Conservation (phyloP, 1,140 invertebrate genomes). For the Hylaeus volcanicus region DNA sequence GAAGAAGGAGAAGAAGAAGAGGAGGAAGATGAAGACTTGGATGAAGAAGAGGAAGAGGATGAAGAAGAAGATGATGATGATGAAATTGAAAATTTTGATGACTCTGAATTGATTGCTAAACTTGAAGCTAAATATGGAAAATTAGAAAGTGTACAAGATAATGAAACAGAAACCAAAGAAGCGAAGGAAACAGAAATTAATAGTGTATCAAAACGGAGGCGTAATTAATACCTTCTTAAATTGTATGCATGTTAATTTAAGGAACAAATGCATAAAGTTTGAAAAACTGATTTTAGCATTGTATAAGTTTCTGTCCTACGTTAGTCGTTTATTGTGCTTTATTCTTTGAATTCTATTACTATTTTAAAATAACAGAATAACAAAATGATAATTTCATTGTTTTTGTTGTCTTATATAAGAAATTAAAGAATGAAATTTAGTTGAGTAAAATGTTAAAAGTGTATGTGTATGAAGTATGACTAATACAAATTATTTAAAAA, state of each 20-base stretch:
- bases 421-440: background rate
- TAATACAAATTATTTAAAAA: conserved; percentile 16
- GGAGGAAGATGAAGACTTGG: conserved; percentile 70
- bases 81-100: conserved; percentile 82
- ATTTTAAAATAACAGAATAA: conserved; percentile 1
- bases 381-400: conserved; percentile 9
- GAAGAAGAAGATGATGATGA: conserved; percentile 79
- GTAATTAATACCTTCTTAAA: conserved; percentile 54
- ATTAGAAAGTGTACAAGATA: conserved; percentile 77
- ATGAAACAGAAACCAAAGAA: conserved; percentile 81
- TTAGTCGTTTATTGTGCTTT: background rate
- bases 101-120: conserved; percentile 85
- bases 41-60: conserved; percentile 76
- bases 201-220: conserved; percentile 59
- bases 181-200: conserved; percentile 79
- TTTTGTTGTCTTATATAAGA: background rate
- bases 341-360: background rate
- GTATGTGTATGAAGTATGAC: conserved; percentile 22
- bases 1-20: conserved; percentile 74
- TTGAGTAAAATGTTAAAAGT: conserved; percentile 11
- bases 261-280: background rate
- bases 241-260: conserved; percentile 17
- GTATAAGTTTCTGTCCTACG: background rate
- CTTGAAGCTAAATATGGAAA: conserved; percentile 87
- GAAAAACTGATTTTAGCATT: background rate